Evolutionary conservation across 2,113 vertebrate species (phyloP).

Genomic region (Ondatra zibethicus): DNA sequence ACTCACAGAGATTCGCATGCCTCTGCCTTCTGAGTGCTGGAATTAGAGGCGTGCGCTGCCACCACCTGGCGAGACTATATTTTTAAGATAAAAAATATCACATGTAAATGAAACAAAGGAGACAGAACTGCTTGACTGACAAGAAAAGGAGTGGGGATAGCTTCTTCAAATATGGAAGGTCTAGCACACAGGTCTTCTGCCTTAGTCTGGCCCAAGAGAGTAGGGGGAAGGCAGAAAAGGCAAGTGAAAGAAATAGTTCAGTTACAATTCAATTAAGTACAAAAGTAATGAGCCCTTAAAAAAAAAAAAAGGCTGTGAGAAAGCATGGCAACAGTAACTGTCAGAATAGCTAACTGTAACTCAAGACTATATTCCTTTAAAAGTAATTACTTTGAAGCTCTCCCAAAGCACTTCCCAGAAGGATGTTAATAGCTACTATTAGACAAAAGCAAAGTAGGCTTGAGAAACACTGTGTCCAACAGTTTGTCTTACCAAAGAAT

Average conservation of each 20-base stretch:
- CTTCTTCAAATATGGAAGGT: slow-evolving; percentile 5
- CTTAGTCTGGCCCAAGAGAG: background rate
- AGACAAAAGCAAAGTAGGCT: slow-evolving; percentile 40
- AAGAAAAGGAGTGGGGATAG: background rate
- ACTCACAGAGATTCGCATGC: no score
- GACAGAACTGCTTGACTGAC: background rate
- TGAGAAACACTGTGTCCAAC: background rate
- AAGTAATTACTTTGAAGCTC: slow-evolving; percentile 21
- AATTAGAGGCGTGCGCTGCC: no score
- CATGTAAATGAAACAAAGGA: background rate
- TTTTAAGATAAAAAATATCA: background rate
- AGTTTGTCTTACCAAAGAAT: background rate
- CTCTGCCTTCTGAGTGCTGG: no score
- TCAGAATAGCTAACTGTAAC: slow-evolving; percentile 44
- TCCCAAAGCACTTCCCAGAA: background rate
- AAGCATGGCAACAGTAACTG: slow-evolving; percentile 6
- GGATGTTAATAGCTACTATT: background rate
- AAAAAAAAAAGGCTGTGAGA: slow-evolving; percentile 48
- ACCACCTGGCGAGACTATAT: no score
- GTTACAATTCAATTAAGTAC: background rate
- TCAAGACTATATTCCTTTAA: slow-evolving; percentile 10
- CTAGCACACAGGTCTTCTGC: background rate
- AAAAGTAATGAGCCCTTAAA: background rate
- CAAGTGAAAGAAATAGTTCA: slow-evolving; percentile 19
- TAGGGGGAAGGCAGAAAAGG: background rate